Conservation (phyloP, 2,888 invertebrate species). For the Pocota personata region DNA sequence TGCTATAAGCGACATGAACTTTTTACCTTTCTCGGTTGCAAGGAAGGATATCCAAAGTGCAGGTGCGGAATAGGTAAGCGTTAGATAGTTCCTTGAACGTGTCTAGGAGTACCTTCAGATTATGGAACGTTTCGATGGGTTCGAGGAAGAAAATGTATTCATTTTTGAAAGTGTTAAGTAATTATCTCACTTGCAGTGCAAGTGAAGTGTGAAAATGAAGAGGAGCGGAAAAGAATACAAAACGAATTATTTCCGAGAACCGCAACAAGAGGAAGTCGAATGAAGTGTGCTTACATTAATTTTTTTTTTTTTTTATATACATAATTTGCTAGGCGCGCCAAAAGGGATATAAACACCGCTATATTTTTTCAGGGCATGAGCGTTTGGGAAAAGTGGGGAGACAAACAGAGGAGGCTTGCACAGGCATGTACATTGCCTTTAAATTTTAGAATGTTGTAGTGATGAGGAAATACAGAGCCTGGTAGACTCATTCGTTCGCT, state of each 20-base stretch:
- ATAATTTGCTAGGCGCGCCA: too few relatives aligned
- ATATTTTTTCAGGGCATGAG: too few relatives aligned
- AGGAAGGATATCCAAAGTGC: not conserved
- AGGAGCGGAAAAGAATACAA: not conserved
- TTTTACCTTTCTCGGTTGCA: not conserved
- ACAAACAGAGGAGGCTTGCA: too few relatives aligned
- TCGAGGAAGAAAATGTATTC: not conserved
- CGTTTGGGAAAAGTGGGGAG: too few relatives aligned
- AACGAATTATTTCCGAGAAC: not conserved
- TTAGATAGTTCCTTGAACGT: not conserved
- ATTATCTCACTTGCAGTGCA: constrained; percentile 31
- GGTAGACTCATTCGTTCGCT: too few relatives aligned
- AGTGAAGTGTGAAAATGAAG: not conserved
- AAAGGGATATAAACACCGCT: too few relatives aligned
- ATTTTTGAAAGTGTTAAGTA: constrained; percentile 29
- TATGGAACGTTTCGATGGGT: not conserved
- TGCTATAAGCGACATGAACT: constrained; percentile 27
- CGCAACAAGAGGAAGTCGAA: too few relatives aligned
- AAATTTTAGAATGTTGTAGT: too few relatives aligned
- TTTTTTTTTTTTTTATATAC: too few relatives aligned
- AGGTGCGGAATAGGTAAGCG: not conserved
- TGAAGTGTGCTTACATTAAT: too few relatives aligned
- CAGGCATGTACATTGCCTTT: too few relatives aligned
- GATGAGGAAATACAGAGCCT: too few relatives aligned
- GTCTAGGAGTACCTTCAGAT: not conserved